Base-by-base conservation (phyloP, 1,140 invertebrate species). In the Cydia splendana region DNA sequence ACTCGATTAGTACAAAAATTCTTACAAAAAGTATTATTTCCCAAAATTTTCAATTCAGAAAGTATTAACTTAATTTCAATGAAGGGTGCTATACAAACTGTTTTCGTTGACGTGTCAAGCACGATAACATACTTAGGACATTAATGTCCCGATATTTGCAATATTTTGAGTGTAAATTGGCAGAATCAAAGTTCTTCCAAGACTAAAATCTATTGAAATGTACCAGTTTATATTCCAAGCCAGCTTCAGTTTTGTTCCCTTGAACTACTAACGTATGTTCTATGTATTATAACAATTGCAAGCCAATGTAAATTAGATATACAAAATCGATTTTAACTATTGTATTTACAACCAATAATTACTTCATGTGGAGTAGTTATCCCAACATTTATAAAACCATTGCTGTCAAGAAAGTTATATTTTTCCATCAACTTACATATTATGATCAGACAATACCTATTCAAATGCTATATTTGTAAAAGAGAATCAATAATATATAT, bases 1-100 rank as follows among this genome's bases (percentile, higher is more conserved):
- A 90, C 82, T 87, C 85, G 82, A 85, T 89, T 91, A 93, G 90
- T 93, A 93, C 91, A 93, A 93, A 92, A 93, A 88, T 91, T 80
- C 78, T 85, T 87, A 90, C 82, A 85, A 88, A 89, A 92, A 93
- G 90, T 92, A 92, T 92, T 93, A 92, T 91, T 92, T 88, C 87
- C 87, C 87, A 88, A 91, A 90, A 89, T 91, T 82, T 45, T 82
- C 88, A 91, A 93, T 91, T 91, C 89, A 83, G 84, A 90, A 85
- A 91, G 90, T 93, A 91, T 93, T 92, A 92, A 87, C 85, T 86
- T 85, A 85, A 85, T 85, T 84, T 87, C 84, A 84, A 83, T 82
- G 75, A 85, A 86, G 82, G 84, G 86, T 89, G 88, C 85, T 91
- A 85, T 80, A 77, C 62, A 28, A 76, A 62, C 83, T 81, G 78